Conservation (phyloP, 2,888 invertebrate species). For the Halocaridina rubra region DNA sequence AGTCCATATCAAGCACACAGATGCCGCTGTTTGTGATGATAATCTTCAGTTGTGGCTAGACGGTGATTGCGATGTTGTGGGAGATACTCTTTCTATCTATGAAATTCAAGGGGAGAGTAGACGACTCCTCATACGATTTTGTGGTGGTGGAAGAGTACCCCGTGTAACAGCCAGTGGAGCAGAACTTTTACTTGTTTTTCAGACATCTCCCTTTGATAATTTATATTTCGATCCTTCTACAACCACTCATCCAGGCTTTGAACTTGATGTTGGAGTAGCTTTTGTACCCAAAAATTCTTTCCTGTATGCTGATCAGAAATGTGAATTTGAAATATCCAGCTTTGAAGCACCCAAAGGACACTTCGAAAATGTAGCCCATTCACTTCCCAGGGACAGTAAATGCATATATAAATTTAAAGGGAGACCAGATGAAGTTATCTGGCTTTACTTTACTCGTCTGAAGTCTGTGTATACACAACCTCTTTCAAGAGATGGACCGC, state of each 20-base stretch:
- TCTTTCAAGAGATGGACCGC: slow-evolving; percentile 39
- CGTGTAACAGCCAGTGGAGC: slow-evolving; percentile 83
- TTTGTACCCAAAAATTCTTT: slow-evolving; percentile 63
- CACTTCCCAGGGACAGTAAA: slow-evolving; percentile 83
- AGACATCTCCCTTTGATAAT: slow-evolving; percentile 84
- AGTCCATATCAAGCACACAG: slow-evolving; percentile 59
- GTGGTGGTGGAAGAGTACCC: slow-evolving; percentile 70
- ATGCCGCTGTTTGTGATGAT: slow-evolving; percentile 46
- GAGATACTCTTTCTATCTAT: slow-evolving; percentile 58
- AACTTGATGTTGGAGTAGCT: slow-evolving; percentile 81
- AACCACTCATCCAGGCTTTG: slow-evolving; percentile 78
- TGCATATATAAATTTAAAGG: slow-evolving; percentile 76
- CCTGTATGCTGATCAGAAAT: slow-evolving; percentile 58
- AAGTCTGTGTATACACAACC: slow-evolving; percentile 57
- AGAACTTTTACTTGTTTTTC: slow-evolving; percentile 83
- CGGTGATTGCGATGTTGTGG: slow-evolving; percentile 49
- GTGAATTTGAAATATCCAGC: slow-evolving; percentile 68
- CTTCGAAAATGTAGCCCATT: slow-evolving; percentile 80
- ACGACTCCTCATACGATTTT: slow-evolving; percentile 52
- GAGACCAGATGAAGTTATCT: slow-evolving; percentile 78
- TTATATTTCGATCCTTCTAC: slow-evolving; percentile 73
- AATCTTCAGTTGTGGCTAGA: slow-evolving; percentile 50
- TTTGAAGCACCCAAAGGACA: slow-evolving; percentile 81
- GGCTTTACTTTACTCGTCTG: slow-evolving; percentile 82
- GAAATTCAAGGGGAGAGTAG: slow-evolving; percentile 56